These are phyloP conservation scores for Eubasilissa splendida DNA, from an alignment of 2,888 invertebrate genomes.

Conservation along the genomic window DNA sequence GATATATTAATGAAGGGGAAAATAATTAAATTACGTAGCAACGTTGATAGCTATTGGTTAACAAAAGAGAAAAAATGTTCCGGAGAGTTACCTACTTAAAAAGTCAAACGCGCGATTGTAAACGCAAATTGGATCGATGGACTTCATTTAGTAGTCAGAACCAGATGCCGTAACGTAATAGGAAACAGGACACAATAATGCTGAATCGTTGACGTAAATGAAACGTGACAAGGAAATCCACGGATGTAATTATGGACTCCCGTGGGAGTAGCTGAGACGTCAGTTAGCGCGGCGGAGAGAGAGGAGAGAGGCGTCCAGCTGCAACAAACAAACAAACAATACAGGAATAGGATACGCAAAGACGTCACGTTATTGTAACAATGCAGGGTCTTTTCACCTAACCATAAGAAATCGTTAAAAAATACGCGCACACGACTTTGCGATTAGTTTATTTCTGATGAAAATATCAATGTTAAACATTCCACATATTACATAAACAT, in stretches of 20 bases:
- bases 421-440: no score
- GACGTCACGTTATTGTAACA: conserved; percentile 9
- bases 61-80: no score
- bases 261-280: conserved; percentile 20
- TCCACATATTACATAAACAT: no score
- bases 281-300: neutral
- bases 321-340: conserved; percentile 7
- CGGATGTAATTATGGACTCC: neutral
- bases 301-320: neutral
- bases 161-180: conserved; percentile 7
- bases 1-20: no score
- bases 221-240: conserved; percentile 11
- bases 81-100: no score
- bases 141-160: neutral
- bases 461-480: no score
- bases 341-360: conserved; percentile 32
- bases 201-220: conserved; percentile 15
- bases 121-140: neutral
- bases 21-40: no score
- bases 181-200: conserved; percentile 18
- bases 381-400: no score
- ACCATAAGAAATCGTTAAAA: no score
- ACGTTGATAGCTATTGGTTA: no score
- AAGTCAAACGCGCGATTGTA: no score
- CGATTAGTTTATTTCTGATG: no score